A percentile compares a stretch with the other conserved stretches of the same genome.
phyloP scores from a whole-genome alignment of 2,797 vertebrate species.

The Aplochiton taeniatus region DNA sequence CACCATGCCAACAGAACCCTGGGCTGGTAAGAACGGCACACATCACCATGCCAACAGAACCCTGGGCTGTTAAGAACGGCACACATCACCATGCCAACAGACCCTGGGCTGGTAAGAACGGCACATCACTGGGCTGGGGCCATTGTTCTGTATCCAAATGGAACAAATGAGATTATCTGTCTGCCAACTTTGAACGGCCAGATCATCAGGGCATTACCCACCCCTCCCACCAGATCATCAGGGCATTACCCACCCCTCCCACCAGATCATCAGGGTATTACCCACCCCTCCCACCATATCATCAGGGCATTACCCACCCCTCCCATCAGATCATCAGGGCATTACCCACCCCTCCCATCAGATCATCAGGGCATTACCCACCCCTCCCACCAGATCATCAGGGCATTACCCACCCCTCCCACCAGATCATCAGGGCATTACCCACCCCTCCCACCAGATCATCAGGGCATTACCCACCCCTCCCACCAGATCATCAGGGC shows the following conservation, averaged over 20 bases:
- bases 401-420: slow-evolving; percentile 39
- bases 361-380: slow-evolving; percentile 33
- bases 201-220: slow-evolving; percentile 54
- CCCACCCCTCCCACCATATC: slow-evolving; percentile 48
- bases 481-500: slow-evolving; percentile 49
- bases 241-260: slow-evolving; percentile 39
- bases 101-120: slow-evolving; percentile 30
- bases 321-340: slow-evolving; percentile 39
- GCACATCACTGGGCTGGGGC: slow-evolving; percentile 6
- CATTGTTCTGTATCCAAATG: slow-evolving; percentile 45
- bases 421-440: slow-evolving; percentile 50
- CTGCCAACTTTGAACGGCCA: slow-evolving; percentile 31
- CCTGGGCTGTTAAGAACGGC: slow-evolving; percentile 22
- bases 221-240: slow-evolving; percentile 61
- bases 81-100: slow-evolving; percentile 14
- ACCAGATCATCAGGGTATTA: slow-evolving; percentile 27
- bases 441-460: too few species aligned
- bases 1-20: slow-evolving; percentile 25
- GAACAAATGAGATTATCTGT: slow-evolving; percentile 48
- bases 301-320: slow-evolving; percentile 38
- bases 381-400: slow-evolving; percentile 48
- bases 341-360: slow-evolving; percentile 43
- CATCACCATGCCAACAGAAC: slow-evolving; percentile 22
- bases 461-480: too few species aligned
- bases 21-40: too few species aligned